These are phyloP conservation scores for Phrynosoma platyrhinos DNA, from an alignment of 2,113 vertebrate species.

Conservation along the genomic window DNA sequence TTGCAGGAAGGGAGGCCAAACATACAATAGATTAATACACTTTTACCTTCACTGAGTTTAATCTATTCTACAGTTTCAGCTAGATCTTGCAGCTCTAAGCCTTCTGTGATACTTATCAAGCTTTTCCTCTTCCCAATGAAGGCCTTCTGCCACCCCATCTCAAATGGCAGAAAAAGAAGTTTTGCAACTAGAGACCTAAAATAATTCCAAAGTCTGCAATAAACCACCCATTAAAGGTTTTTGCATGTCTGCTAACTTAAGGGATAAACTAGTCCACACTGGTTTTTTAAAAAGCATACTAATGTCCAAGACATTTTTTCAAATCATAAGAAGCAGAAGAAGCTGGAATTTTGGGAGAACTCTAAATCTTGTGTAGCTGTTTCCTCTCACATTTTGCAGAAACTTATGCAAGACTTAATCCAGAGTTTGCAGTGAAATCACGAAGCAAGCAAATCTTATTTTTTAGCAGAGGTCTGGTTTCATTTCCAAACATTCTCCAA, in stretches of 20 bases:
- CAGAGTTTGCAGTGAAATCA: slow-evolving; percentile 35
- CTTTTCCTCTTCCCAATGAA: background rate
- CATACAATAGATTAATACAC: no score
- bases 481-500: slow-evolving; percentile 36
- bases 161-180: background rate
- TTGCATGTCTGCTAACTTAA: no score
- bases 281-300: background rate
- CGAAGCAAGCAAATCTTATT: slow-evolving; percentile 36
- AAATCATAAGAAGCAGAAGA: slow-evolving; percentile 34
- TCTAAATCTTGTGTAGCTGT: background rate
- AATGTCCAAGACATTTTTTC: slow-evolving; percentile 10
- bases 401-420: slow-evolving; percentile 41
- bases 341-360: slow-evolving; percentile 28
- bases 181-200: background rate
- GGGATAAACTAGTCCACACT: no score
- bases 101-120: background rate
- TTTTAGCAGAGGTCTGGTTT: slow-evolving; percentile 27
- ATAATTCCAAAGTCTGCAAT: background rate
- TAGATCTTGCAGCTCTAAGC: background rate
- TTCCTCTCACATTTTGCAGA: background rate
- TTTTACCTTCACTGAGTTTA: no score
- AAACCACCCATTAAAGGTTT: no score
- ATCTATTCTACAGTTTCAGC: no score
- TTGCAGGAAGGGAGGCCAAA: no score
- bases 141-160: background rate